Evolutionary conservation across 92 coral and sea anemone species (phyloP).

Genomic region (Heteractis magnifica): DNA sequence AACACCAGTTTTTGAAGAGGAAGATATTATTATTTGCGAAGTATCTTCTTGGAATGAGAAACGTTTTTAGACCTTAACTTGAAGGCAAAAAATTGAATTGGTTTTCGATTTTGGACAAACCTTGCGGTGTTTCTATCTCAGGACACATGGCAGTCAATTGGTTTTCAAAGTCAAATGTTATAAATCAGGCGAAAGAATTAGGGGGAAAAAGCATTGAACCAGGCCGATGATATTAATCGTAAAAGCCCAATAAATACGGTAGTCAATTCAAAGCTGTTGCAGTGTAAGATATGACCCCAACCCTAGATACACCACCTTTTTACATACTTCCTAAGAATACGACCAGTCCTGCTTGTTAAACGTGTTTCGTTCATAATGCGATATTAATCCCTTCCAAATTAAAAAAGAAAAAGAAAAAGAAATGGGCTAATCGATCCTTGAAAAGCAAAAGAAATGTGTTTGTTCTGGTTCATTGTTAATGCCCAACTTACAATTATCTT

Average conservation of each 20-base stretch:
- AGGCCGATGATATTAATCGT: background rate
- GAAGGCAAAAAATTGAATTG: background rate
- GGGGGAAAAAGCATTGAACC: conserved; percentile 1
- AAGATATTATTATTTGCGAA: background rate
- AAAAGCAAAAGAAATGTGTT: conserved; percentile 26
- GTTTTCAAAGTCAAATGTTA: conserved; percentile 23
- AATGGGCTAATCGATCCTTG: conserved; percentile 5
- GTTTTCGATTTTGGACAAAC: background rate
- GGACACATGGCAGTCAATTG: background rate
- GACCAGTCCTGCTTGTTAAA: conserved; percentile 3
- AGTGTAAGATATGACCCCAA: background rate
- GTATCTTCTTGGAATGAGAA: background rate
- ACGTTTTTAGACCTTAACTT: background rate
- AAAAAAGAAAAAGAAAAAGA: conserved; percentile 10
- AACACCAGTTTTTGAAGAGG: background rate
- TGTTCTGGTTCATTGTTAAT: conserved; percentile 1
- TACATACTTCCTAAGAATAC: background rate
- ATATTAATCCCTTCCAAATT: background rate
- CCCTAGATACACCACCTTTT: background rate
- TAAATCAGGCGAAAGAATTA: conserved; percentile 13
- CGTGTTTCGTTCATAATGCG: conserved; percentile 15
- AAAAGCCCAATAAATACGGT: background rate
- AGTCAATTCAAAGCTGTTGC: background rate
- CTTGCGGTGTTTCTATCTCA: background rate
- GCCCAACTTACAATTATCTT: conserved; percentile 16